Base-by-base conservation (phyloP, 2,888 invertebrate genomes). In the Drosophila formosana region DNA sequence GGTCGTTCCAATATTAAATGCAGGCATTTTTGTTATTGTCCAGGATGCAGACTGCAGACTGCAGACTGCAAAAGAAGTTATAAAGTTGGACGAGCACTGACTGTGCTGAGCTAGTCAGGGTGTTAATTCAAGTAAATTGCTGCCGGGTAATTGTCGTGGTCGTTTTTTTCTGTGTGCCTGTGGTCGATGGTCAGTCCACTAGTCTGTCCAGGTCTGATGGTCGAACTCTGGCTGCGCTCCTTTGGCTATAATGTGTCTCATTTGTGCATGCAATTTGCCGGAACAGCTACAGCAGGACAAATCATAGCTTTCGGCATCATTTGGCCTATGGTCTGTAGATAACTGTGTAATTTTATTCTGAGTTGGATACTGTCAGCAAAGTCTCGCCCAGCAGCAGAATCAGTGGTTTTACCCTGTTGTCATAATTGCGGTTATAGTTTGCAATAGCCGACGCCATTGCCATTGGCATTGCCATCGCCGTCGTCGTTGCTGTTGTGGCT, bases 41-140 rank as follows among this genome's bases (percentile, higher is more conserved):
- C 47, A 57, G 67, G 26, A 58, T 55, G 56, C 43, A 53, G 68
- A 37, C 37, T 37, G 37, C 43, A 53, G 68, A 37, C 37, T 37
- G 37, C 45, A 53, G 68, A 58, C 53, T 52, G 56, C 30, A 45
- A 69, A 88, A 78, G 83, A 89, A 80, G 82, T 76, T 78, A 81
- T 81, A 86, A 78, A 75, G 28, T 53, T 60, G 63, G 47, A 60
- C 66, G 18, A 30, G 49, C 39, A 13, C 37, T 45, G 58, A 32
- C 37, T 47, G 34, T 9, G 34, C 25, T 25, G 45, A 18, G 45
- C 55, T 43, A 55, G 52, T 45, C 53, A 61, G 82, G 80, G 87
- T 87, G 86, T 84, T 87, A 84, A 86, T 80, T 77, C 80, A 80
- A 71, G 75, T 75, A 83, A 85, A 82, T 87, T 79, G 88, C 87